Evolutionary conservation across 2,113 vertebrate genomes (phyloP), one percentile per base, ranked within the genome.

Genomic region (Corythoichthys intestinalis): DNA sequence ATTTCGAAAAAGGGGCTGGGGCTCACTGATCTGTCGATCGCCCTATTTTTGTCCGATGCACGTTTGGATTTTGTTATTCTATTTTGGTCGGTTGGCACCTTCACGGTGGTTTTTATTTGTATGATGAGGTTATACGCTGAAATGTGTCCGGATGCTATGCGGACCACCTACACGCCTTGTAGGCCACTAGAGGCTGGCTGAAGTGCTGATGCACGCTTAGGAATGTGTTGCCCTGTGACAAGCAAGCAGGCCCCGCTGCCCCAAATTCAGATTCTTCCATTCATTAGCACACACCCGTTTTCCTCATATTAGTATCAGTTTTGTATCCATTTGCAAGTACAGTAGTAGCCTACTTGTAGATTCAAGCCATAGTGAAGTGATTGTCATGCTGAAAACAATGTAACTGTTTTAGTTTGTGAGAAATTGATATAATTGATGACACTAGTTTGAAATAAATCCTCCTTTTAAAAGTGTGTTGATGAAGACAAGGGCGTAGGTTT

Each of bases 131-230:
- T 37, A 15, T 0, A 1, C 15, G 65, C 48, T 0, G 44, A 54
- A 65, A 54, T 48, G 44, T 65, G 1, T 47, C 54, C 49, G 67
- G 87, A 78, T 76, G 76, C 57, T 63, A 41, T 62, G 81, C 70
- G 67, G 74, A 77, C 69, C 79, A 77, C 78, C 75, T 77, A 34
- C 82, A 78, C 81, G 77, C 81, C 78, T 71, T 73, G 73, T 74
- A 90, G 89, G 87, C 85, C 87, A 75, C 73, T 64, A 72, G 84
- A 80, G 84, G 73, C 74, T 67, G 79, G 70, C 76, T 80, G 83
- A 84, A 83, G 86, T 83, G 84, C 86, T 86, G 87, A 85, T 89
- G 86, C 84, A 80, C 76, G 84, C 85, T 79, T 4, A 85, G 83
- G 78, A 87, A 85, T 85, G 60, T 66, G 67, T 79, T 83, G 77